Evolutionary conservation across 2,113 vertebrate species (phyloP), one percentile per base, ranked within the genome.

Genomic region (Alaudala cheleensis): DNA sequence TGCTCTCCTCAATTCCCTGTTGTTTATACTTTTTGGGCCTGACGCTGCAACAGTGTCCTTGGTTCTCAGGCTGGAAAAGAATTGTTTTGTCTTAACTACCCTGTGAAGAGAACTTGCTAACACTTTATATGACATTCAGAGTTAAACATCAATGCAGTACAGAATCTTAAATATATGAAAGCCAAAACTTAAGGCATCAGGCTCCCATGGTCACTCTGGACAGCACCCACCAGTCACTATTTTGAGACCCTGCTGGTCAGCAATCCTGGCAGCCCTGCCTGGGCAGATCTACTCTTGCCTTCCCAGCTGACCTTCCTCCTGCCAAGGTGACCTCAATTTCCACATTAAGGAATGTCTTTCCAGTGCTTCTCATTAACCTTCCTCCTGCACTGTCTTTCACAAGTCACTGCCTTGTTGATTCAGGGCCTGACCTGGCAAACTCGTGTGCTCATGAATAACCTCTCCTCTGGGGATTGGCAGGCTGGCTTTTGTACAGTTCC

Each of bases 281-380:
- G 2, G 4, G 22, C 84, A 81, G 81, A 40, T 45, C 54, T 57
- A 18, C 70, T 50, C 60, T 56, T 10, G 61, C 7, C 60, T 73
- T 45, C 51, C 50, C 47, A 53, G 58, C 69, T 54, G 20, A 67
- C 73, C 72, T 69, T 71, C 62, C 25, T 31, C 10, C 65, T 66
- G 82, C 93, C 26, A 22, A 67, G 69, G 87, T 84, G 79, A 81
- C 84, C 94, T 70, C 87, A 45, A 23, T 90, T 74, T 85, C 87
- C 88, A 61, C 81, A 45, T 90, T 92, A 91, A 93, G 51, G 93
- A 95, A 84, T 3, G 5, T 26, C 72, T 88, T 91, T 34, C 58
- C 49, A 16, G 47, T 28, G 91, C 66, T 90, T 86, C 86, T 90
- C 96, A 95, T 90, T 96, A 81, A 85, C 95, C 91, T 95, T 71